Conservation (phyloP, 2,888 invertebrate species). For the Camponotus fellah region DNA sequence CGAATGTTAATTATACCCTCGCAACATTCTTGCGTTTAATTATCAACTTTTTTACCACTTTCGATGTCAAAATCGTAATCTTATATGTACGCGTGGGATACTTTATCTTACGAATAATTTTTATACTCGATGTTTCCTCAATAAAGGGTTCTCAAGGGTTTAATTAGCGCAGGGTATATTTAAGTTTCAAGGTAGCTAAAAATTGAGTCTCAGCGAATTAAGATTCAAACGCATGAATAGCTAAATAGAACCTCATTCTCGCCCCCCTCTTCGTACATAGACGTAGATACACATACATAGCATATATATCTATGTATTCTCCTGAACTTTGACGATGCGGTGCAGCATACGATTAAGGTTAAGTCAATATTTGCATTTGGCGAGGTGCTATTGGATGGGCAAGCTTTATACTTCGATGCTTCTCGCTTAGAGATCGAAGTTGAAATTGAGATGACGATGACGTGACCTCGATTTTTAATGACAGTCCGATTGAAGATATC, state of each 20-base stretch:
- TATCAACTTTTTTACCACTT: neutral
- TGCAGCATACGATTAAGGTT: constrained; percentile 74
- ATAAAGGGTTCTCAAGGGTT: constrained; percentile 11
- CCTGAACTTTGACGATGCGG: constrained; percentile 49
- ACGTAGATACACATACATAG: neutral
- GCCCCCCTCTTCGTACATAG: neutral
- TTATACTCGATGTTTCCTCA: neutral
- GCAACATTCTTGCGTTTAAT: neutral
- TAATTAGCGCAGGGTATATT: constrained; percentile 41
- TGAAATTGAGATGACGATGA: constrained; percentile 59
- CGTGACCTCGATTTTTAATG: constrained; percentile 38
- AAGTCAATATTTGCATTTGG: constrained; percentile 76
- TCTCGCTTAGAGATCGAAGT: constrained; percentile 45
- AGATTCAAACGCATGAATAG: constrained; percentile 36
- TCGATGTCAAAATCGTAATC: neutral
- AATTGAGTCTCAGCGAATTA: constrained; percentile 14
- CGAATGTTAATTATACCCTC: neutral
- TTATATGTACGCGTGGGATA: neutral
- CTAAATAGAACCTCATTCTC: constrained; percentile 21
- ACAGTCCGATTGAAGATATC: constrained; percentile 5
- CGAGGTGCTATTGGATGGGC: constrained; percentile 44
- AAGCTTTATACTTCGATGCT: constrained; percentile 40
- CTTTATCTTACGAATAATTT: constrained; percentile 19
- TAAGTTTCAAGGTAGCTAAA: constrained; percentile 32
- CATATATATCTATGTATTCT: constrained; percentile 17